Conservation (phyloP, 2,888 invertebrate genomes). For the Ceriagrion tenellum region DNA sequence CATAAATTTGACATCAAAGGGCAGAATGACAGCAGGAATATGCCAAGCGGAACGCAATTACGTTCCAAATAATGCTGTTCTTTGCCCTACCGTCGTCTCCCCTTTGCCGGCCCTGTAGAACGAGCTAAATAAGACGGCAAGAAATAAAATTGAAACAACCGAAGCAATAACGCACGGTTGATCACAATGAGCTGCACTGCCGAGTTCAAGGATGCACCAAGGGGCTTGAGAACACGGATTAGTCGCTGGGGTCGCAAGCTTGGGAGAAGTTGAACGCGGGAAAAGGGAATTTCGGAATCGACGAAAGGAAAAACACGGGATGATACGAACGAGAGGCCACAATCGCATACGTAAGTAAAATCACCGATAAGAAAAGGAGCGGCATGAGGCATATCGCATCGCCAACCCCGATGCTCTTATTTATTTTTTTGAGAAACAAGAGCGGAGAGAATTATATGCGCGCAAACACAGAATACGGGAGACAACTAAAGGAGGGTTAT, state of each 20-base stretch:
- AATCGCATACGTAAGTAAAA: constrained; percentile 15
- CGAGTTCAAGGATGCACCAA: neutral
- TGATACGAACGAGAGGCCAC: neutral
- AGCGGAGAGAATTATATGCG: neutral
- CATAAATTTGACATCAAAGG: neutral
- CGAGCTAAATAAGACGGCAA: neutral
- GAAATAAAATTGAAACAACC: neutral
- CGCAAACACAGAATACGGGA: neutral
- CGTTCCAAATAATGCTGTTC: neutral
- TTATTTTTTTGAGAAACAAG: neutral
- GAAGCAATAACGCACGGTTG: neutral
- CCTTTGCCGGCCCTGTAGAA: neutral
- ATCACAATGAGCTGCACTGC: neutral
- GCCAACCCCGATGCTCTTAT: neutral
- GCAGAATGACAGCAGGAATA: neutral
- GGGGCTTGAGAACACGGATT: neutral
- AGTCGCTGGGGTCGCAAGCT: neutral
- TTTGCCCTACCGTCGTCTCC: neutral
- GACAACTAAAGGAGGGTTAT: neutral
- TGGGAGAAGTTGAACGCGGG: neutral
- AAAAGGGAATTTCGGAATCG: neutral
- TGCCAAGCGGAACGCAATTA: constrained; percentile 1
- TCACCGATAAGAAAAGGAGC: neutral
- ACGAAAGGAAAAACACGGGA: neutral
- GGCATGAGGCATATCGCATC: neutral